These are phyloP conservation scores for Cisticola juncidis DNA, from an alignment of 2,113 vertebrate species.

Conservation along the genomic window DNA sequence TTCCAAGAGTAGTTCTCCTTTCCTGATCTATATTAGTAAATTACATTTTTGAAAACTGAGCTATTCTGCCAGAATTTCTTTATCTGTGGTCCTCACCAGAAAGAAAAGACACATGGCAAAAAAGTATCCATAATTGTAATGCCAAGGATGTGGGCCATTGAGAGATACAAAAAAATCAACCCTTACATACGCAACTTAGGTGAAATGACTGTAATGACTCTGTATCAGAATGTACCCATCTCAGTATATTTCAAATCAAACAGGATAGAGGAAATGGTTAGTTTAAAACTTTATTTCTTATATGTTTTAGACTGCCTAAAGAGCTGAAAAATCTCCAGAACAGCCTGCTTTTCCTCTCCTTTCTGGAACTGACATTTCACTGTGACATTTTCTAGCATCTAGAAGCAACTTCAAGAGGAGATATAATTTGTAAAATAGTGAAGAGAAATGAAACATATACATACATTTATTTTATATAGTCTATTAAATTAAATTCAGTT, in stretches of 20 bases:
- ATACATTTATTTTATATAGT: neutral
- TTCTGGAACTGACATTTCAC: slow-evolving; percentile 3
- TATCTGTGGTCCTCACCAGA: neutral
- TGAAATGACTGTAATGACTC: neutral
- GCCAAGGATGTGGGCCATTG: rapidly evolving
- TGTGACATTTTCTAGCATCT: neutral
- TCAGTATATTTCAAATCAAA: neutral
- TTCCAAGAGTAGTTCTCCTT: neutral
- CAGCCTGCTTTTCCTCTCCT: neutral
- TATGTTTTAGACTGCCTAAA: neutral
- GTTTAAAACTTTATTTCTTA: neutral
- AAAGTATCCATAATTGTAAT: neutral
- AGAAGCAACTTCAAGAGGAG: neutral
- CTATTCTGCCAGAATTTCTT: neutral
- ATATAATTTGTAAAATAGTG: neutral
- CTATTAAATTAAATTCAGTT: neutral
- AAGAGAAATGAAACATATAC: neutral
- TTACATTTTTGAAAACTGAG: neutral
- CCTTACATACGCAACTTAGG: rapidly evolving
- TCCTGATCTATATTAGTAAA: neutral
- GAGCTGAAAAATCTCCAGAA: neutral
- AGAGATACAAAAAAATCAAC: neutral
- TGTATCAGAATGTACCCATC: neutral
- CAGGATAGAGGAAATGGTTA: neutral
- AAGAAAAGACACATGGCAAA: rapidly evolving